Base-by-base conservation (phyloP, 2,888 invertebrate species). In the Galerucella calmariensis region DNA sequence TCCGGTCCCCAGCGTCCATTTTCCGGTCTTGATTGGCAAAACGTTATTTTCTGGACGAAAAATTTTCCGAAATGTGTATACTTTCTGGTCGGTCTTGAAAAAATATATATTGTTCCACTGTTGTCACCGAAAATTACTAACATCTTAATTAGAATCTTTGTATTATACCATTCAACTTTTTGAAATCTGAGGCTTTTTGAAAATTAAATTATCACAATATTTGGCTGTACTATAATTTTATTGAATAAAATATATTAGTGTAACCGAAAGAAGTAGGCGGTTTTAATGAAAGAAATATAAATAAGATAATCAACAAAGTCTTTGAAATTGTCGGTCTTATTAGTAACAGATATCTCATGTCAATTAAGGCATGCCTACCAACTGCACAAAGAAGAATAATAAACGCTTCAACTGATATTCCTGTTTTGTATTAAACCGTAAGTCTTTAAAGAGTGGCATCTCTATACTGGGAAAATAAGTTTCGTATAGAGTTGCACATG, bases 261-360 rank as follows among this genome's bases (percentile, higher is more conserved):
- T 68, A 68, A 53, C 67, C 69, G 20, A 68, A 69, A 71, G 71
- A 75, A 75, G 80, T 79, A 79, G 79, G 80, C 74, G 78, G 80
- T 75, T 78, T 79, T 79, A 79, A 80, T 78, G 79, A 77, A 69
- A 76, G 76, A 80, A 80, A 77, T 77, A 77, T 79, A 79, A 79
- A 81, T 77, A 78, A 81, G 81, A 80, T 80, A 81, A 80, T 81
- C 79, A 77, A 76, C 75, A 63, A 74, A 61, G 75, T 74, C 75
- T 76, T 77, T 75, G 78, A 76, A 80, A 78, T 75, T 78, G 80
- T 79, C 79, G 80, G 77, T 79, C 81, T 80, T 81, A 81, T 81
- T 81, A 80, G 80, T 79, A 79, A 76, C 79, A 80, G 80, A 81
- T 80, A 81, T 81, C 78, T 79, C 78, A 78, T 81, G 81, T 80